Percentiles rank a stretch among this genome's conserved stretches.
Conservation (phyloP, 2,888 invertebrate genomes). For the Drosophila siamana region DNA sequence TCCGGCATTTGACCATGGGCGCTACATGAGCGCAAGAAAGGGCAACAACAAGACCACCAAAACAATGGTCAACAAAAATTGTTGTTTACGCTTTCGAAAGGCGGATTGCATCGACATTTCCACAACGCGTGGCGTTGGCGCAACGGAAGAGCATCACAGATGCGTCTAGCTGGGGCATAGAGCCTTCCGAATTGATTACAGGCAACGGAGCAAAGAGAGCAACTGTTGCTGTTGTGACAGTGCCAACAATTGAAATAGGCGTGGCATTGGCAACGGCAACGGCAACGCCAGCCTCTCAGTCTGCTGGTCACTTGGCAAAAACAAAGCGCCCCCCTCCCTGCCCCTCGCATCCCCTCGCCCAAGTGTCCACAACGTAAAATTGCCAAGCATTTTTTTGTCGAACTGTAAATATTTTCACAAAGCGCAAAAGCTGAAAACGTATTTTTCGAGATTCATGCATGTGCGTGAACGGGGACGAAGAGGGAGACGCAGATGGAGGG, state of each 20-base stretch:
- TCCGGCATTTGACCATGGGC: slow-evolving; percentile 38
- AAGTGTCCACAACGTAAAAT: slow-evolving; percentile 11
- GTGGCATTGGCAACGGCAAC: slow-evolving; percentile 37
- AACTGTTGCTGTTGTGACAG: slow-evolving; percentile 46
- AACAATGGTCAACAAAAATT: slow-evolving; percentile 20
- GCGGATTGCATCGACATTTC: slow-evolving; percentile 1
- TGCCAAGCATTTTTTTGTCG: slow-evolving; percentile 18
- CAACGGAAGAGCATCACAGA: slow-evolving; percentile 13
- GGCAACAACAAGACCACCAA: slow-evolving; percentile 1
- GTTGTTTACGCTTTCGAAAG: not conserved
- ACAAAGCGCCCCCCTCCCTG: slow-evolving; percentile 29
- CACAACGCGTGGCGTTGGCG: not conserved
- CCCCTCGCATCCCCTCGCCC: too few relatives aligned
- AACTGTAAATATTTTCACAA: slow-evolving; percentile 55
- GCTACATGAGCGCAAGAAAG: slow-evolving; percentile 11
- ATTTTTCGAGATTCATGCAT: slow-evolving; percentile 30
- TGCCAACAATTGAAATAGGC: slow-evolving; percentile 56
- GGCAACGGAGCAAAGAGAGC: slow-evolving; percentile 19
- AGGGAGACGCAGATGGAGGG: too few relatives aligned
- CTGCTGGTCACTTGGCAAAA: slow-evolving; percentile 44
- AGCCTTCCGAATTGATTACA: slow-evolving; percentile 15
- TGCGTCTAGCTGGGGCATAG: not conserved
- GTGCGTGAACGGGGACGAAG: not conserved
- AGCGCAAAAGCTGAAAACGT: slow-evolving; percentile 57
- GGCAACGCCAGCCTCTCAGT: not conserved